A percentile compares a stretch with the other conserved stretches of the same genome.
phyloP scores from a whole-genome alignment of 2,888 invertebrate genomes.

The Andrena bicolor region DNA sequence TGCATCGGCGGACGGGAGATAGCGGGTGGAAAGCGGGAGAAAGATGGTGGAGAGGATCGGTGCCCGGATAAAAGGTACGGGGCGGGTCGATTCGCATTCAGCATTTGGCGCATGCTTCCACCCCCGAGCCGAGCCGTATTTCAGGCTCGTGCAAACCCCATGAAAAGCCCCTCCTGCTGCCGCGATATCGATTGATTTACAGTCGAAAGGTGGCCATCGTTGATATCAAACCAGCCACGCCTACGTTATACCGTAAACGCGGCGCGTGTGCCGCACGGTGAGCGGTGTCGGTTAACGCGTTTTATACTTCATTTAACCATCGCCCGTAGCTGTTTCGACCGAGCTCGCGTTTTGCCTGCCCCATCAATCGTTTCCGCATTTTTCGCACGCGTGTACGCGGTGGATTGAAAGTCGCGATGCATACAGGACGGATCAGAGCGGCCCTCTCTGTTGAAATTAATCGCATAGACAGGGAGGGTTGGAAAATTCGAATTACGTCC shows the following conservation, averaged over 20 bases:
- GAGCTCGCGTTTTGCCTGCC: neutral
- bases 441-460: neutral
- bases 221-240: conserved; percentile 84
- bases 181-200: conserved; percentile 85
- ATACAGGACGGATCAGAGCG: too few species aligned
- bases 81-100: conserved; percentile 81
- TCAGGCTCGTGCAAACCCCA: conserved; percentile 64
- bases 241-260: conserved; percentile 75
- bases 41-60: conserved; percentile 62
- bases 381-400: neutral
- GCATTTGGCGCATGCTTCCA: conserved; percentile 81
- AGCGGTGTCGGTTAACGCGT: conserved; percentile 62
- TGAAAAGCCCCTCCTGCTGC: conserved; percentile 74
- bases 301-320: conserved; percentile 66
- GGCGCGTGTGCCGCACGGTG: conserved; percentile 58
- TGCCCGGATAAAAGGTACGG: conserved; percentile 74
- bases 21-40: conserved; percentile 36
- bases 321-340: conserved; percentile 24
- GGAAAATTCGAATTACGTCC: neutral
- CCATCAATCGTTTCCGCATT: neutral
- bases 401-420: neutral
- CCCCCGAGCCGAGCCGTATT: conserved; percentile 63
- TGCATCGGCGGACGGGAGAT: conserved; percentile 23
- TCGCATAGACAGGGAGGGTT: neutral
- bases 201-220: conserved; percentile 85